Conservation (phyloP, 2,888 invertebrate genomes). For the Notodonta ziczac region DNA sequence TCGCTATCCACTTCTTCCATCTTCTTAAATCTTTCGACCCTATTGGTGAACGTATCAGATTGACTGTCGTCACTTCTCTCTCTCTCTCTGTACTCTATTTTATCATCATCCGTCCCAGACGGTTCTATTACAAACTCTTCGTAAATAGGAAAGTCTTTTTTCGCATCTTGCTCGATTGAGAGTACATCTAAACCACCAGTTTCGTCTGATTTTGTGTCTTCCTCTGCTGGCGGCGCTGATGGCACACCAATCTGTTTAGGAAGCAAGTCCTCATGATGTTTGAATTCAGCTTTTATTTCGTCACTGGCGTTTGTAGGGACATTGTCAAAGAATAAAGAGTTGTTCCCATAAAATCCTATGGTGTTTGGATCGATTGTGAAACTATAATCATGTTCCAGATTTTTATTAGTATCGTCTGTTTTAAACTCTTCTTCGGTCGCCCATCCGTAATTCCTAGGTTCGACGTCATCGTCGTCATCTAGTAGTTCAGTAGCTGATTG, state of each 20-base stretch:
- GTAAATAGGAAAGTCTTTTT: conserved; percentile 70
- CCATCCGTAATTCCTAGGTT: conserved; percentile 59
- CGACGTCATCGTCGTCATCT: conserved; percentile 43
- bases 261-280: conserved; percentile 57
- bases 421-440: conserved; percentile 34
- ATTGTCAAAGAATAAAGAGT: conserved; percentile 59
- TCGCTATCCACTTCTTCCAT: conserved; percentile 50
- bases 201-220: conserved; percentile 69
- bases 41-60: conserved; percentile 68
- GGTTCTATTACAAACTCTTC: conserved; percentile 75
- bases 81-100: conserved; percentile 61
- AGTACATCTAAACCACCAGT: conserved; percentile 68
- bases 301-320: conserved; percentile 65
- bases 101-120: conserved; percentile 71
- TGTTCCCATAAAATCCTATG: conserved; percentile 56
- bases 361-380: conserved; percentile 50
- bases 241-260: conserved; percentile 59
- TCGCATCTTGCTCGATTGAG: conserved; percentile 77
- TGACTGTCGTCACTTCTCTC: conserved; percentile 50
- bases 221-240: conserved; percentile 64
- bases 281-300: conserved; percentile 68
- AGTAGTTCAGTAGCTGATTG: conserved; percentile 63
- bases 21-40: conserved; percentile 71
- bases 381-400: conserved; percentile 45
- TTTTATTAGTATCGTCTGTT: neutral